Evolutionary conservation across 2,113 vertebrate species (phyloP).

Genomic region (Brachyistius frenatus): DNA sequence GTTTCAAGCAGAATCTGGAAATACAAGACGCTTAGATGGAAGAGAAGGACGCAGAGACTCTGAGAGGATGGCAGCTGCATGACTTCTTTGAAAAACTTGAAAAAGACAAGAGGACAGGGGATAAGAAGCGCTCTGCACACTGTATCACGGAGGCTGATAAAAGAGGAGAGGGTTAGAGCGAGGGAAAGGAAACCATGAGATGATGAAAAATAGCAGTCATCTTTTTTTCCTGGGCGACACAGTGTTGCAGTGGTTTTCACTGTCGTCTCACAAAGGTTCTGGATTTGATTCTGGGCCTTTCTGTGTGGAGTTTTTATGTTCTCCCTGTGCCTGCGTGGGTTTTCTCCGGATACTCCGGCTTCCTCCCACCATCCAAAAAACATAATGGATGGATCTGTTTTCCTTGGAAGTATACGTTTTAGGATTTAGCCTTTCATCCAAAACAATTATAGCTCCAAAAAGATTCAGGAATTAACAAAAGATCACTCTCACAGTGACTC

Average conservation of each 20-base stretch:
- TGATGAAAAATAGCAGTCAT: not conserved
- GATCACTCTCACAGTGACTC: constrained; percentile 5
- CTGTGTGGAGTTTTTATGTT: no score
- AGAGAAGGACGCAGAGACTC: constrained; percentile 31
- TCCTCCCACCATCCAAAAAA: no score
- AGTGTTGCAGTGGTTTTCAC: no score
- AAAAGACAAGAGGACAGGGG: constrained; percentile 32
- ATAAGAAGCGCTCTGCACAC: constrained; percentile 37
- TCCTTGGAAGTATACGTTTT: no score
- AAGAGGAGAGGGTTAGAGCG: not conserved
- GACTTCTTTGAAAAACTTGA: constrained; percentile 60
- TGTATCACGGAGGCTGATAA: constrained; percentile 16
- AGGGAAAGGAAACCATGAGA: constrained; percentile 6
- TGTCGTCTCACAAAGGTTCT: no score
- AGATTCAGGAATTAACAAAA: not conserved
- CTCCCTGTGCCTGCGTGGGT: no score
- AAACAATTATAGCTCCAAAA: no score
- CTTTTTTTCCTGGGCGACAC: not conserved
- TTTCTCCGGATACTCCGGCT: no score
- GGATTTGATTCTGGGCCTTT: no score
- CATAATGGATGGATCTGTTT: no score
- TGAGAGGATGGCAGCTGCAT: constrained; percentile 45
- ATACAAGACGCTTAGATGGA: constrained; percentile 34
- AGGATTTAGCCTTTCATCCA: no score
- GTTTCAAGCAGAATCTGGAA: constrained; percentile 56